phyloP scores from a whole-genome alignment of 2,113 vertebrate genomes.

The Paedocypris sp. region DNA sequence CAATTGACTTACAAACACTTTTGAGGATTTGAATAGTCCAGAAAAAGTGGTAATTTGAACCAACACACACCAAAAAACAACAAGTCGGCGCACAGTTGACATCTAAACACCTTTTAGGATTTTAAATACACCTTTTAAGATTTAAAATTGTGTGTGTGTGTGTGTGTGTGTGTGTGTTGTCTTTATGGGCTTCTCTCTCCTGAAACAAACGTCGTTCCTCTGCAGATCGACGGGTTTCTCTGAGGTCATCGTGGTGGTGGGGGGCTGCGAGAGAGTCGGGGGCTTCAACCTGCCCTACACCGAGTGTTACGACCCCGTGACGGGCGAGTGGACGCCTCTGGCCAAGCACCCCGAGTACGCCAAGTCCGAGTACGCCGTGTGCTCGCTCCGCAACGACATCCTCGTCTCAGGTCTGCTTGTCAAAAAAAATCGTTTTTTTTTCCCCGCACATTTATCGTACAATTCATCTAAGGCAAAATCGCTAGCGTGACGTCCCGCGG shows the following conservation, averaged over 20 bases:
- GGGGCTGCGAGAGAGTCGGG: slow-evolving; percentile 89
- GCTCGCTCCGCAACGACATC: slow-evolving; percentile 92
- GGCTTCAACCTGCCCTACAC: slow-evolving; percentile 96
- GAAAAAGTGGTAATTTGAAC: no score
- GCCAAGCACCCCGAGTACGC: slow-evolving; percentile 96
- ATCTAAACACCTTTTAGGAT: no score
- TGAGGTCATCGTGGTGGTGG: slow-evolving; percentile 95
- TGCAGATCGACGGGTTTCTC: slow-evolving; percentile 90
- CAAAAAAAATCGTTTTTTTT: not conserved
- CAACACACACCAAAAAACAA: no score
- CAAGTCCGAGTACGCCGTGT: slow-evolving; percentile 95
- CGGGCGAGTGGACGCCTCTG: slow-evolving; percentile 93
- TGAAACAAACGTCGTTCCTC: not conserved
- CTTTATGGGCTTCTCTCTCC: not conserved
- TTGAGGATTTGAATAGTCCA: no score
- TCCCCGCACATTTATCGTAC: no score
- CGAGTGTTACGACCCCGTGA: slow-evolving; percentile 93
- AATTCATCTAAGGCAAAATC: no score
- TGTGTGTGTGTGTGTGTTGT: no score
- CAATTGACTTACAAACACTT: no score
- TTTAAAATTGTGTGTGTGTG: no score
- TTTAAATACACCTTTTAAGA: no score
- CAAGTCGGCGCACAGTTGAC: no score
- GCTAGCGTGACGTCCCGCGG: no score
- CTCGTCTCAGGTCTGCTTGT: slow-evolving; percentile 81